Evolutionary conservation across 2,888 invertebrate species (phyloP).

Genomic region (Macroteleia sp.): DNA sequence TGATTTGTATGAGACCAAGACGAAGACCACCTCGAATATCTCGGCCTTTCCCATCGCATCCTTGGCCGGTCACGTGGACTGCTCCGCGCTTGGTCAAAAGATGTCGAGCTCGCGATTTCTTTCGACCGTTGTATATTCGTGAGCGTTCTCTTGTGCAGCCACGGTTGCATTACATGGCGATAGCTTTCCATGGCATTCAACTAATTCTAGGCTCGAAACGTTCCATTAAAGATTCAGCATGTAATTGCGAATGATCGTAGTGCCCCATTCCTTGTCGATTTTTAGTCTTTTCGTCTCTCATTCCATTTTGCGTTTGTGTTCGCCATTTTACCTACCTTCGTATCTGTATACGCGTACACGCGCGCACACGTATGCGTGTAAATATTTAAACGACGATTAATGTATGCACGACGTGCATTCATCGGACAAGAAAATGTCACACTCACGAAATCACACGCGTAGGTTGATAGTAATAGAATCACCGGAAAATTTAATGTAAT

Average conservation of each 20-base stretch:
- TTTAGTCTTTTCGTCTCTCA: conserved; percentile 57
- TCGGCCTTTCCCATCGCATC: conserved; percentile 65
- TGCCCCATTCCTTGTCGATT: conserved; percentile 59
- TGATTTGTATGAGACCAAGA: conserved; percentile 40
- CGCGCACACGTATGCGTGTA: neutral
- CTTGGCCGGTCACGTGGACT: conserved; percentile 47
- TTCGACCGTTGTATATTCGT: conserved; percentile 48
- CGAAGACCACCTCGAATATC: conserved; percentile 57
- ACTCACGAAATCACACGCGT: conserved; percentile 59
- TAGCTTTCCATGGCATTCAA: conserved; percentile 82
- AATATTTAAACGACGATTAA: conserved; percentile 51
- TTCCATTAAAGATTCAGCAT: conserved; percentile 84
- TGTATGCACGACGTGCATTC: conserved; percentile 65
- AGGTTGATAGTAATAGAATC: conserved; percentile 70
- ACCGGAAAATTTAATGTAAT: conserved; percentile 77
- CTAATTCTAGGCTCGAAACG: conserved; percentile 84
- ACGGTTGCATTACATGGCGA: conserved; percentile 79
- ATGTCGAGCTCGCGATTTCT: conserved; percentile 65
- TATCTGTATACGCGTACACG: neutral
- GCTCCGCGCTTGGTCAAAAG: conserved; percentile 44
- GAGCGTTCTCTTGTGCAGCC: conserved; percentile 64
- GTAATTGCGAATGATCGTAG: conserved; percentile 83
- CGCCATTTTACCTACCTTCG: neutral
- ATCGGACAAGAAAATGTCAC: conserved; percentile 71
- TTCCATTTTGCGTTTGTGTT: too few species aligned